Conservation (phyloP, 2,797 vertebrate species). For the Acropternis orthonyx region DNA sequence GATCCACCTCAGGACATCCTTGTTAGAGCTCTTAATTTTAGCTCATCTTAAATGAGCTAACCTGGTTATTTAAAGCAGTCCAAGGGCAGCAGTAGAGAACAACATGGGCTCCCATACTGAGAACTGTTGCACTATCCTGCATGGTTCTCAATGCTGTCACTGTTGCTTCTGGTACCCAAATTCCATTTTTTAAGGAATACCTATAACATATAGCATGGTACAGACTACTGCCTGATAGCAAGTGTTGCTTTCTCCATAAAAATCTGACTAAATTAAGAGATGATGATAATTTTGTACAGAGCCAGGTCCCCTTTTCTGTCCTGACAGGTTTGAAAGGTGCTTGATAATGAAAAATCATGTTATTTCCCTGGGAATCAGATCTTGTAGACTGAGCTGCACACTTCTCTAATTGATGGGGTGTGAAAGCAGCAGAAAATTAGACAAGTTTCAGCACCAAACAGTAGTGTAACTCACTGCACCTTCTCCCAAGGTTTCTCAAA, state of each 20-base stretch:
- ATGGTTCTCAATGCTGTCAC: not conserved
- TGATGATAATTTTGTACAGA: not conserved
- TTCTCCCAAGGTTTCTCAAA: not conserved
- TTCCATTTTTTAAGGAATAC: not conserved
- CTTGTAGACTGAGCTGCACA: not conserved
- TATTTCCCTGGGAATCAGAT: not conserved
- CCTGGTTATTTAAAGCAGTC: conserved; percentile 12
- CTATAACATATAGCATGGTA: not conserved
- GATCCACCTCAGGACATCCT: conserved; percentile 26
- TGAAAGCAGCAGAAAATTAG: not conserved
- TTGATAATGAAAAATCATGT: not conserved
- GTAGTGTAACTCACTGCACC: not conserved
- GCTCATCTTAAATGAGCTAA: conserved; percentile 11
- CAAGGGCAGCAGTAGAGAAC: not conserved
- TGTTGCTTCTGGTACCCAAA: not conserved
- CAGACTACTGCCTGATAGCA: not conserved
- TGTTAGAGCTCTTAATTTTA: conserved; percentile 35
- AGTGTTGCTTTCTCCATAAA: not conserved
- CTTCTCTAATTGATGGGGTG: not conserved
- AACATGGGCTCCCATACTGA: not conserved
- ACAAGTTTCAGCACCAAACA: not conserved
- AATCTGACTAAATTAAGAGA: not conserved
- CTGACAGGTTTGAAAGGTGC: not conserved
- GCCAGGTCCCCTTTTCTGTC: not conserved
- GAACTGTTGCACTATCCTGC: not conserved